Evolutionary conservation across 2,113 vertebrate species (phyloP), one percentile per base, ranked within the genome.

Genomic region (Cyprinus carpio): DNA sequence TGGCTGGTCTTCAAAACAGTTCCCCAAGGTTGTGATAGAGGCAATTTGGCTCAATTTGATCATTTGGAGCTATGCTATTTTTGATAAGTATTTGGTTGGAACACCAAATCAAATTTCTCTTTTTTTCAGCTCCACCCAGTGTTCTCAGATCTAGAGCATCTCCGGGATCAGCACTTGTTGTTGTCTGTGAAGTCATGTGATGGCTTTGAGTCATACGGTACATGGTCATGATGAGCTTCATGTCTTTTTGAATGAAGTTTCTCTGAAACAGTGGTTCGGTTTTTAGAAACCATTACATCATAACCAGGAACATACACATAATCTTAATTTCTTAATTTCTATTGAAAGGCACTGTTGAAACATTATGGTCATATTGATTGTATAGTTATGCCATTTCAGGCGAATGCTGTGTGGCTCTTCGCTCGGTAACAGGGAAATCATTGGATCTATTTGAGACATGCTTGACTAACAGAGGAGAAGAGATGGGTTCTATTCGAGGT

Each of bases 141-240:
- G 85, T 84, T 93, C 77, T 95, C 96, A 0, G 95, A 96, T 88
- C 89, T 95, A 93, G 95, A 95, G 83, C 94, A 94, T 90, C 92
- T 97, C 85, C 93, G 93, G 82, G 96, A 96, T 88, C 96, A 97
- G 88, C 95, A 97, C 83, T 87, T 97, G 64, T 95, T 97, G 51
- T 82, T 97, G 81, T 96, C 95, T 78, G 90, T 97, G 77, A 97
- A 96, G 92, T 95, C 95, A 4, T 94, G 95, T 91, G 96, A 97
- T 86, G 96, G 96, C 43, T 96, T 95, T 27, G 96, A 97, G 90
- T 97, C 96, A 78, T 97, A 96, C 0, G 96, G 96, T 97, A 64
- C 2, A 90, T 91, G 34, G 11, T 60, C 20, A n/a, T 15, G 4
- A 46, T 69, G 76, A 51, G n/a, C n/a, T n/a, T 6, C 11, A 31